Evolutionary conservation across 2,888 invertebrate species (phyloP).

Genomic region (Coremacera marginata): DNA sequence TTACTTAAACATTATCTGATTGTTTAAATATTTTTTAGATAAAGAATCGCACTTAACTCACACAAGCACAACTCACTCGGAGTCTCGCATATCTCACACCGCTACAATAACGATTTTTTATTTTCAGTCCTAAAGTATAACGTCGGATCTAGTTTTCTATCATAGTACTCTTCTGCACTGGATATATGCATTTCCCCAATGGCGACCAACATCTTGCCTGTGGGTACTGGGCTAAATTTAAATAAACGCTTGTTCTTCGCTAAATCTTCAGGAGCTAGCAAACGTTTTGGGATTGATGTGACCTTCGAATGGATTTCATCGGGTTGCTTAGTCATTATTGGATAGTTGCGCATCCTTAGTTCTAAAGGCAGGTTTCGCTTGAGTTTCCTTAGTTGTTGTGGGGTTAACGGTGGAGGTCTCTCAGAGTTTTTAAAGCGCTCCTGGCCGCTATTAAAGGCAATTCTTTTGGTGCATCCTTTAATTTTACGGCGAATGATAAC

Average conservation of each 20-base stretch:
- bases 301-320: constrained; percentile 50
- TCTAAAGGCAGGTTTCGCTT: constrained; percentile 53
- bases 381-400: constrained; percentile 49
- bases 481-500: constrained; percentile 56
- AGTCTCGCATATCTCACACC: too few species aligned
- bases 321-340: constrained; percentile 45
- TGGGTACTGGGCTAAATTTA: constrained; percentile 62
- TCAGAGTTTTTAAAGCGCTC: constrained; percentile 60
- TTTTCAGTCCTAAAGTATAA: too few species aligned
- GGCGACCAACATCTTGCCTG: constrained; percentile 57
- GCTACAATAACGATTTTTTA: too few species aligned
- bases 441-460: constrained; percentile 62
- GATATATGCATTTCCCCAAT: constrained; percentile 51
- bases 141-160: too few species aligned
- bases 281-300: constrained; percentile 53
- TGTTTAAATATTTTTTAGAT: too few species aligned
- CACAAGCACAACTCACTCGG: too few species aligned
- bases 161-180: too few species aligned
- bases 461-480: constrained; percentile 59
- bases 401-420: constrained; percentile 53
- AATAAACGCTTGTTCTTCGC: constrained; percentile 59
- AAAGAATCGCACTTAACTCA: too few species aligned
- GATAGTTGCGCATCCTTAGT: constrained; percentile 54
- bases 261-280: constrained; percentile 51
- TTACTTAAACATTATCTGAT: too few species aligned